Conservation (phyloP, 2,888 invertebrate genomes). For the Polyploca ridens region DNA sequence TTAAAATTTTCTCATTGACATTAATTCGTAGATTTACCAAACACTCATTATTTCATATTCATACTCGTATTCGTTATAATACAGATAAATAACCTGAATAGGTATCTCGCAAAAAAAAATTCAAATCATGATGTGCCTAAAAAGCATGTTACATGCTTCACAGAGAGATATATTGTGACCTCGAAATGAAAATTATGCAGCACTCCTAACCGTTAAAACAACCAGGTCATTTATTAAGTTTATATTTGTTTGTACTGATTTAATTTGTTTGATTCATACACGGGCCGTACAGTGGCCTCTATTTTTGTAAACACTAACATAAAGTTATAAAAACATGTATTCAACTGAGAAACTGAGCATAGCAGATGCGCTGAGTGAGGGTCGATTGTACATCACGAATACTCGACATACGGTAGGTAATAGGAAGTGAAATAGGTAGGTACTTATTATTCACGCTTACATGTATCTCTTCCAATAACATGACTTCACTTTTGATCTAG, state of each 20-base stretch:
- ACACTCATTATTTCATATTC: slow-evolving; percentile 8
- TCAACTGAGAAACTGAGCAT: not conserved
- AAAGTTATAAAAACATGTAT: not conserved
- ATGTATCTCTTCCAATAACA: slow-evolving; percentile 44
- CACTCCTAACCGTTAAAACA: slow-evolving; percentile 79
- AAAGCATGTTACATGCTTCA: slow-evolving; percentile 72
- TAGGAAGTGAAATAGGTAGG: slow-evolving; percentile 43
- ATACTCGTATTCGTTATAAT: not conserved
- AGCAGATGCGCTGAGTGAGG: no score
- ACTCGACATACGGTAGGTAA: slow-evolving; percentile 37
- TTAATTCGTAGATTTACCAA: not conserved
- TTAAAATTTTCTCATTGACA: slow-evolving; percentile 30
- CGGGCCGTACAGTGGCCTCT: not conserved
- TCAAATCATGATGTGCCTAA: slow-evolving; percentile 62
- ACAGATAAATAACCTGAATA: not conserved
- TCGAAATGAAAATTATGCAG: slow-evolving; percentile 80
- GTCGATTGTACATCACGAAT: no score
- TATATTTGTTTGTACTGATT: slow-evolving; percentile 75
- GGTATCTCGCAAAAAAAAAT: slow-evolving; percentile 45
- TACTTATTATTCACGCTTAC: not conserved
- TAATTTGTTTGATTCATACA: slow-evolving; percentile 29
- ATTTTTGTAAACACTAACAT: not conserved
- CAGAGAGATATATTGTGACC: slow-evolving; percentile 74
- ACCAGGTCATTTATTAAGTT: slow-evolving; percentile 81
- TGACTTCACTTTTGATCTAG: slow-evolving; percentile 52